Base-by-base conservation (phyloP, 2,113 vertebrate species). In the Pelodiscus sinensis region DNA sequence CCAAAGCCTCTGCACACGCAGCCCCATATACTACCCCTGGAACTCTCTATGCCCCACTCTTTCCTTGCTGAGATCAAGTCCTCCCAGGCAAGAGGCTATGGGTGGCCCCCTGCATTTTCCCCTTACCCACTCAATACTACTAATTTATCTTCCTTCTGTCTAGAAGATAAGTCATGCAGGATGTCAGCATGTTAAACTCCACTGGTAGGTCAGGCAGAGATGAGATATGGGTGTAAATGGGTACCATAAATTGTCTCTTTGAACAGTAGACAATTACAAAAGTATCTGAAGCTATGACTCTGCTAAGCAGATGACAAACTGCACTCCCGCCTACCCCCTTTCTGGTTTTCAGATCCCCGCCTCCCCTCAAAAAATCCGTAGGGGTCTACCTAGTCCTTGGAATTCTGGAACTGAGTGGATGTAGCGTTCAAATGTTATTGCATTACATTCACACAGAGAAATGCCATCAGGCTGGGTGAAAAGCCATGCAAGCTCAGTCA, bases 121-220 rank as follows among this genome's bases (percentile, higher is more conserved):
- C 73, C 58, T 93, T 93, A 91, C 77, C 91, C 80, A 83, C 51
- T 29, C 60, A 62, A 62, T 62, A 62, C 15, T 62, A 62, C 27
- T 62, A 62, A 44, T 62, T 62, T 29, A 62, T 62, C 56, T 52
- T 38, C 79, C 84, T 52, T 78, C 80, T 92, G 81, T 86, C 86
- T 80, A 44, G 86, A 84, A 84, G 84, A 92, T 93, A 73, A 95
- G 86, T 94, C 92, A 93, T 3, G 84, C 78, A 9, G 3, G 58
- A 38, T 3, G 1, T 58, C 0, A 0, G 92, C 86, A 79, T 3
- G 68, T 89, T 92, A 29, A 82, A 81, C 25, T 90, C 86, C 86
- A 82, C 77, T 31, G 90, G 35, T 82, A 3, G 82, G 60, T 55
- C 95, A 82, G 51, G 50, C 51, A 88, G 65, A 93, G 86, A 88